Conservation (phyloP, 2,797 vertebrate genomes). For the Sebastes alutus region DNA sequence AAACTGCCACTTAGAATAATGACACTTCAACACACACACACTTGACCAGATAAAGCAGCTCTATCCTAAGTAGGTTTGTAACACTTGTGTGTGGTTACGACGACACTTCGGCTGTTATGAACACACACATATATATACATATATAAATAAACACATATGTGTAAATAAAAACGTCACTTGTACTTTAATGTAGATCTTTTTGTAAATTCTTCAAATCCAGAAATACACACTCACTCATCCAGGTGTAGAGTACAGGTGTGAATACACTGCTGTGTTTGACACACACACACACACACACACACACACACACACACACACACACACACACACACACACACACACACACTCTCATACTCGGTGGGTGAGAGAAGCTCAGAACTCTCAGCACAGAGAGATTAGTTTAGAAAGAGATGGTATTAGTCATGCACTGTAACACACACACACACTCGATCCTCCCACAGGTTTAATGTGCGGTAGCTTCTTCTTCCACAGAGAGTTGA, state of each 20-base stretch:
- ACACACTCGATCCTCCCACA: conserved; percentile 41
- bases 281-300: neutral
- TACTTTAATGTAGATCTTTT: conserved; percentile 43
- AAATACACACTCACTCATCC: conserved; percentile 32
- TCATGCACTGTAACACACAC: conserved; percentile 32
- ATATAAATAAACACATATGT: neutral
- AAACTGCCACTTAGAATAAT: conserved; percentile 54
- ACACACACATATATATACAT: neutral
- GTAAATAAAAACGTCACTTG: neutral
- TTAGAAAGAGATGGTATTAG: conserved; percentile 35
- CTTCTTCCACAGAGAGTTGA: neutral
- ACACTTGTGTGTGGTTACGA: too few species aligned
- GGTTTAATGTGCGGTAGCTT: conserved; percentile 25
- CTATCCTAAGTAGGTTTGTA: too few species aligned
- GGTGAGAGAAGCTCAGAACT: conserved; percentile 5
- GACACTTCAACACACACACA: conserved; percentile 30
- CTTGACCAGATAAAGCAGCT: too few species aligned
- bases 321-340: neutral
- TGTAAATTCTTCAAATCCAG: conserved; percentile 25
- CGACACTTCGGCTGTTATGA: too few species aligned
- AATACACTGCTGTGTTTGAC: neutral
- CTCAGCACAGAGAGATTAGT: conserved; percentile 29
- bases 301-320: neutral
- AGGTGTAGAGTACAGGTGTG: conserved; percentile 8
- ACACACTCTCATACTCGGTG: neutral